A percentile compares a stretch with the other conserved stretches of the same genome.
These are phyloP conservation scores for Hippasteria phrygiana DNA, from an alignment of 53 echinoderm and acorn worm species.

Conservation along the genomic window DNA sequence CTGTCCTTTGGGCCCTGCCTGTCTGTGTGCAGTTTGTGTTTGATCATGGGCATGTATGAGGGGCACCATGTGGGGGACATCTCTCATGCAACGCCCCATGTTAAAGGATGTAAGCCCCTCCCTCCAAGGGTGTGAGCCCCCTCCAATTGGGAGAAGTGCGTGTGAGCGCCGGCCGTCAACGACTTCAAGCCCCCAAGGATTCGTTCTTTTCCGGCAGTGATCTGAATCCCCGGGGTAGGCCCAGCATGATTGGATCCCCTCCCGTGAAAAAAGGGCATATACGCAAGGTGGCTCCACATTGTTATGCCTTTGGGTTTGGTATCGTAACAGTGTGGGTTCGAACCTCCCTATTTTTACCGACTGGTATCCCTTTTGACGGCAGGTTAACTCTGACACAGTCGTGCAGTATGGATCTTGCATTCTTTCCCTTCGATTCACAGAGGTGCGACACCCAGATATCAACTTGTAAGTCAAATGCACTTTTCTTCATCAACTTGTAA, in stretches of 20 bases:
- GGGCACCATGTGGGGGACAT: too few relatives aligned
- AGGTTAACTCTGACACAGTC: conserved; percentile 57
- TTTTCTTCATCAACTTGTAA: too few relatives aligned
- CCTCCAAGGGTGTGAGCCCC: not conserved
- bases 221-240: too few relatives aligned
- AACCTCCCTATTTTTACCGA: not conserved
- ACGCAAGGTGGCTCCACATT: too few relatives aligned
- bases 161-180: too few relatives aligned
- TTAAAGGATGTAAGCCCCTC: not conserved
- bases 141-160: not conserved
- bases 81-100: too few relatives aligned
- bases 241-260: too few relatives aligned
- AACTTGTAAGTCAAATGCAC: conserved; percentile 19
- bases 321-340: not conserved
- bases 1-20: not conserved
- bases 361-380: not conserved
- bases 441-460: conserved; percentile 40
- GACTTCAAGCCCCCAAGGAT: too few relatives aligned
- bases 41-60: too few relatives aligned
- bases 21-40: too few relatives aligned
- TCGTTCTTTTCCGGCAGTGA: too few relatives aligned
- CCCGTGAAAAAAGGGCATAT: not conserved
- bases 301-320: too few relatives aligned
- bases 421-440: conserved; percentile 54
- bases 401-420: conserved; percentile 26